Evolutionary conservation across 2,113 vertebrate species (phyloP), one percentile per base, ranked within the genome.

Genomic region (Engraulis encrasicolus): DNA sequence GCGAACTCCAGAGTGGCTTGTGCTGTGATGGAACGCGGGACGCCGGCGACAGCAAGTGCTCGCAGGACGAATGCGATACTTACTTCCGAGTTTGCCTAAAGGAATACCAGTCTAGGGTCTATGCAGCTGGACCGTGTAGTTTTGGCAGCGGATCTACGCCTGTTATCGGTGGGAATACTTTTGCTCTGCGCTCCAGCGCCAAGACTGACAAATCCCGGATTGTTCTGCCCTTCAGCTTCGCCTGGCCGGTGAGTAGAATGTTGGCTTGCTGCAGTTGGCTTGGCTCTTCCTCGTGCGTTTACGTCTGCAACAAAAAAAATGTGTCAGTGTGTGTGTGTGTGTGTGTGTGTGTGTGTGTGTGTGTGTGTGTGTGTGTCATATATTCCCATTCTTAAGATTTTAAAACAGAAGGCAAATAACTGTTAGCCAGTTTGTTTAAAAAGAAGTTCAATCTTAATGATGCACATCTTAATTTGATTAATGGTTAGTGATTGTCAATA

Each of bases 71-170:
- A 87, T 99, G 97, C 85, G 94, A 96, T 90, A 98, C 97, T 58
- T 98, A 95, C 91, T 97, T 98, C 91, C 96, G 96, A 92, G 95
- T 96, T 88, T 98, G 97, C 86, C 92, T 98, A 91, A 99, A 99
- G 97, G 97, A 99, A 94, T 99, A 97, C 89, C 97, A 98, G 90
- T 95, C 93, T 14, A 94, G 96, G 89, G 96, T 97, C 80, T 96
- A 95, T 19, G 92, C 95, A 52, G 96, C 94, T 0, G 97, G 97
- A 3, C 94, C 97, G 71, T 99, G 97, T 93, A 99, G 96, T 92
- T 98, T 96, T 79, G 97, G 97, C 86, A 90, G 93, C 34, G 97
- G 96, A 85, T 93, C 95, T 82, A 99, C 97, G 14, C 96, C 96
- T 0, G 96, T 98, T 89, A 94, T 99, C 6, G 97, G 97, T 18